Percentiles rank a stretch among this genome's conserved stretches.
Conservation (phyloP, 2,797 vertebrate genomes). For the Typhlichthys subterraneus region DNA sequence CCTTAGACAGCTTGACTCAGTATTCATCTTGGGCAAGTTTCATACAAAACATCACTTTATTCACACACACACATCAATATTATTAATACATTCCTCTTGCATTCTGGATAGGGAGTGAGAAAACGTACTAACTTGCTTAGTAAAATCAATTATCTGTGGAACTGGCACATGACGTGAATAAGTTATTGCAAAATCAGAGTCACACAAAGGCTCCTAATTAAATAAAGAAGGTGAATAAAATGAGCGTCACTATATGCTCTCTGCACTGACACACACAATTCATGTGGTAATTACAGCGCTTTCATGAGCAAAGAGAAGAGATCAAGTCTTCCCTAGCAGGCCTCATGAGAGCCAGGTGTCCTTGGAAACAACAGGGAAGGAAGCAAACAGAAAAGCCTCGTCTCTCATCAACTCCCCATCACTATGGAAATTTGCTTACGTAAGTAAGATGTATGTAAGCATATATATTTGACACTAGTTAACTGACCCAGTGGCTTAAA, state of each 20-base stretch:
- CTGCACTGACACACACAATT: slow-evolving; percentile 8
- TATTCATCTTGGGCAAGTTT: neutral
- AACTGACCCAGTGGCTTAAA: slow-evolving; percentile 6
- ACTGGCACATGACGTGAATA: neutral
- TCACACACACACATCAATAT: neutral
- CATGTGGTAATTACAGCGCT: slow-evolving; percentile 26
- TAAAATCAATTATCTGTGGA: neutral
- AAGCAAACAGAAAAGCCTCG: slow-evolving; percentile 36
- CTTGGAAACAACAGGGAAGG: slow-evolving; percentile 37
- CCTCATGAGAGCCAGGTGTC: slow-evolving; percentile 61
- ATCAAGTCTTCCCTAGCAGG: slow-evolving; percentile 29
- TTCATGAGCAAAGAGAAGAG: slow-evolving; percentile 22
- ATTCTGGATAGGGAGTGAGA: neutral
- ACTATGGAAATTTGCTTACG: slow-evolving; percentile 67
- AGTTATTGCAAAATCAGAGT: neutral
- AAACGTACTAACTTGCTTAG: neutral
- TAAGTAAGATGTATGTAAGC: slow-evolving; percentile 46
- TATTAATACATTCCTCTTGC: neutral
- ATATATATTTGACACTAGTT: slow-evolving; percentile 38
- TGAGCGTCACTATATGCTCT: neutral
- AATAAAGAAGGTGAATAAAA: slow-evolving; percentile 11
- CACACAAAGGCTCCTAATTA: slow-evolving; percentile 1
- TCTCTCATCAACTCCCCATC: slow-evolving; percentile 43
- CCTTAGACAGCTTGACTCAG: neutral
- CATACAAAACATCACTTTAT: neutral